Evolutionary conservation across 2,888 invertebrate species (phyloP).

Genomic region (Pristionchus entomophagus): DNA sequence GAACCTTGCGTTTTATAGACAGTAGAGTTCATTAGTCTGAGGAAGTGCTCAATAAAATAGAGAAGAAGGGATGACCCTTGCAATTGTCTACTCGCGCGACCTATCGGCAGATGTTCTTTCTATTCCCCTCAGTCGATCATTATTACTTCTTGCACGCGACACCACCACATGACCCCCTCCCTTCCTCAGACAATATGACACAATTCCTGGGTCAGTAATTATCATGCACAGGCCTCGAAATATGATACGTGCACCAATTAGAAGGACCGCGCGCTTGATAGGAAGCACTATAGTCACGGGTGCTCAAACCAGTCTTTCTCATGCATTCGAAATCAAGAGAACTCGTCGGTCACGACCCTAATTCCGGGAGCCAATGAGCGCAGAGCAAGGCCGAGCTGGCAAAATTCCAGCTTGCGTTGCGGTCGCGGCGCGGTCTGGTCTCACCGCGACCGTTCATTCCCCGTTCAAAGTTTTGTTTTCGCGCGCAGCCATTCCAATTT

Average conservation of each 20-base stretch:
- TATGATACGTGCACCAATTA: slow-evolving; percentile 8
- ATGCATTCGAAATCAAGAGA: too few species aligned
- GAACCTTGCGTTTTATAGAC: too few species aligned
- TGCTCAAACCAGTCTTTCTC: too few species aligned
- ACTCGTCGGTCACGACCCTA: too few species aligned
- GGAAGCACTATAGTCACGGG: background rate
- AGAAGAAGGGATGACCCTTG: background rate
- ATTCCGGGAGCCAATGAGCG: too few species aligned
- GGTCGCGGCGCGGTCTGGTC: too few species aligned
- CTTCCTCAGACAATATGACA: slow-evolving; percentile 22
- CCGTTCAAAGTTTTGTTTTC: too few species aligned
- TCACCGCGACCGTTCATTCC: too few species aligned
- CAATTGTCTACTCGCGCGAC: slow-evolving; percentile 16
- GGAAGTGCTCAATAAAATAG: background rate
- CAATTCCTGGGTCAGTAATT: slow-evolving; percentile 26
- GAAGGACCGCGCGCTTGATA: background rate
- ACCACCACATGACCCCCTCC: slow-evolving; percentile 40
- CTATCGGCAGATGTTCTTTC: slow-evolving; percentile 23
- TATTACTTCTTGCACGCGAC: slow-evolving; percentile 14
- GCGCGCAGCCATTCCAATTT: too few species aligned
- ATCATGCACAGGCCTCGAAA: background rate
- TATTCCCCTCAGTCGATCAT: background rate
- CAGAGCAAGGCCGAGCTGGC: too few species aligned
- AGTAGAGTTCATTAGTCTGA: background rate
- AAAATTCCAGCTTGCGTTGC: too few species aligned